Base-by-base conservation (phyloP, 2,113 vertebrate species). In the Falco punctatus region DNA sequence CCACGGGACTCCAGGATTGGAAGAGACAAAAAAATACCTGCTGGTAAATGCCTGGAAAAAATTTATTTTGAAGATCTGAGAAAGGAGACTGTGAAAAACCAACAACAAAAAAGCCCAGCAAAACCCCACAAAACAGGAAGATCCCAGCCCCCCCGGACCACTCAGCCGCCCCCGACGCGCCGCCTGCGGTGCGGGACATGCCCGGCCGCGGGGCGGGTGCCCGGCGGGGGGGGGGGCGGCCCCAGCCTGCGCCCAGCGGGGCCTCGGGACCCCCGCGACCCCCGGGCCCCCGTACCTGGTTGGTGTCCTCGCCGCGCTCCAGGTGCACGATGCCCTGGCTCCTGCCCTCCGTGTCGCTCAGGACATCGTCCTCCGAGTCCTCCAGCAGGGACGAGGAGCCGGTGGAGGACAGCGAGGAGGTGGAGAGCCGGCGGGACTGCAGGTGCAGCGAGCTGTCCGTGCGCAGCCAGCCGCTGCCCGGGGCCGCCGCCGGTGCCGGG, bases 321-420 rank as follows among this genome's bases (percentile, higher is more conserved):
- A 99, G 92, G 65, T 99, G 99, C 95, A 99, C 97, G 96, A 99
- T 99, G 94, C 99, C 99, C 96, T 99, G 99, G 98, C 99, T 99
- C 94, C 98, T 98, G 95, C 98, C 99, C 97, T 99, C 99, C 91
- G 98, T 99, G 98, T 99, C 99, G 95, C 99, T 99, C 79, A 99
- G 98, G 59, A 99, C 92, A 55, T 99, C 99, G 84, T 99, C 99
- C 97, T 99, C 99, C 13, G 99, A 99, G 96, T 99, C 99, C 74
- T 99, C 99, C 59, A 98, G 93, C 90, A 98, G 96, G 16, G 97
- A 98, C 30, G 99, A 99, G 80, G 99, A 99, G 64, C 99, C 99
- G 4, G 99, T 99, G 87, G 99, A 99, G 72, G 99, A 99, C 74
- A 99, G 97, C 17, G 99, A 99, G 49, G 99, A 99, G 96, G 97